Percentiles rank a stretch among this genome's conserved stretches.
Conservation (phyloP, 2,888 invertebrate genomes). For the Caenorhabditis sp. region DNA sequence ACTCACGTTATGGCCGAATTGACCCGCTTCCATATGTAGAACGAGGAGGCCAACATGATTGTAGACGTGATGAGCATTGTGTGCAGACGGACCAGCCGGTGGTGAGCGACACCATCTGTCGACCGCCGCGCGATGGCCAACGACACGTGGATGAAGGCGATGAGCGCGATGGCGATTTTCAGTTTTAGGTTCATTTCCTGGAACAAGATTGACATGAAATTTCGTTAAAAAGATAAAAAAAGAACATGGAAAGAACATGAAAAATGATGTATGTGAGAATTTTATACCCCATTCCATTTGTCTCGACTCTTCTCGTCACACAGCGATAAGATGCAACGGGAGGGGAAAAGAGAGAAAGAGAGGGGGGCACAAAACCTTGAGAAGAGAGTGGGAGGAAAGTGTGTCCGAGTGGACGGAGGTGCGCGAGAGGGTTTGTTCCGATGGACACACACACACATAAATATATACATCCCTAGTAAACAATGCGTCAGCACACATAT, state of each 20-base stretch:
- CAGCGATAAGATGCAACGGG: conserved; percentile 40
- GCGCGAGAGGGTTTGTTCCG: conserved; percentile 53
- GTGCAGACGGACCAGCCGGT: conserved; percentile 70
- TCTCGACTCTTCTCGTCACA: conserved; percentile 23
- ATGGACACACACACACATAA: conserved; percentile 27
- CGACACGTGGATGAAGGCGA: conserved; percentile 37
- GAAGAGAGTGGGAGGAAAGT: conserved; percentile 43
- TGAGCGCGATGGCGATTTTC: conserved; percentile 20
- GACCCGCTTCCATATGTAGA: conserved; percentile 70
- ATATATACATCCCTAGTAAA: not conserved
- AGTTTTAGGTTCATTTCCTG: conserved; percentile 59
- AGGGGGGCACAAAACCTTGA: conserved; percentile 34
- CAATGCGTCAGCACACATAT: conserved; percentile 43
- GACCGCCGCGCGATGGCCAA: conserved; percentile 52
- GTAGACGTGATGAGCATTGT: conserved; percentile 66
- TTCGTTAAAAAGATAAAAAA: not conserved
- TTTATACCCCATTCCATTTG: conserved; percentile 24
- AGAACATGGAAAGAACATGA: conserved; percentile 1
- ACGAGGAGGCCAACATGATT: conserved; percentile 14
- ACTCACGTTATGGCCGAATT: conserved; percentile 64
- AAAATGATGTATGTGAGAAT: conserved; percentile 22
- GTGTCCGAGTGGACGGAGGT: conserved; percentile 50
- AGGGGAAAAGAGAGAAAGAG: conserved; percentile 31
- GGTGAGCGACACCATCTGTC: conserved; percentile 60
- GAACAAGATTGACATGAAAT: conserved; percentile 6